Percentiles rank a stretch among this genome's conserved stretches.
Conservation (phyloP, 1,140 invertebrate genomes). For the Conus ventricosus region DNA sequence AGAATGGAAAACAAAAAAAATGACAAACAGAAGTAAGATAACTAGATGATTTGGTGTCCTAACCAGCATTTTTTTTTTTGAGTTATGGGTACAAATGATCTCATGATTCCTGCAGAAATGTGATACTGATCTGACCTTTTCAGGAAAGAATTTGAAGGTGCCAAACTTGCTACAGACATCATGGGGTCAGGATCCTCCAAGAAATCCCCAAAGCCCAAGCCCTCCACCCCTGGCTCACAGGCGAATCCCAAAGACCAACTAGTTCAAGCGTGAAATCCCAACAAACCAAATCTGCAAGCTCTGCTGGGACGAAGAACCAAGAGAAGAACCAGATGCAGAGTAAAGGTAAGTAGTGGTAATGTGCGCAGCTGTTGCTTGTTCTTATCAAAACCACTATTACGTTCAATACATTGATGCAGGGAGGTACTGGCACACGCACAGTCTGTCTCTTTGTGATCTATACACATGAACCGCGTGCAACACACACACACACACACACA, state of each 20-base stretch:
- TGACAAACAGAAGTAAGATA: too few species aligned
- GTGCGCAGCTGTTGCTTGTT: too few species aligned
- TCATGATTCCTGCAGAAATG: not conserved
- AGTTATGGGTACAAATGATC: too few species aligned
- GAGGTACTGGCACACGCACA: too few species aligned
- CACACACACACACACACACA: not conserved
- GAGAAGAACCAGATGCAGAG: not conserved
- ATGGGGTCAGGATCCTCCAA: conserved; percentile 12
- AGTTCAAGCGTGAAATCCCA: not conserved
- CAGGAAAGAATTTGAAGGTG: not conserved
- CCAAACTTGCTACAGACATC: not conserved
- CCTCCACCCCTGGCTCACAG: too few species aligned
- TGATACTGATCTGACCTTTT: not conserved
- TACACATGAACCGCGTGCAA: not conserved
- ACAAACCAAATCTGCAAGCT: not conserved
- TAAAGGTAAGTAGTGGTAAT: not conserved
- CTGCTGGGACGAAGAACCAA: not conserved
- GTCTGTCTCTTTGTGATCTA: not conserved
- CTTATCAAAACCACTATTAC: too few species aligned
- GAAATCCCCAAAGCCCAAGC: not conserved
- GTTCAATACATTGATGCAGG: too few species aligned
- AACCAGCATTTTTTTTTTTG: too few species aligned
- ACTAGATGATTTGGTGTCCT: too few species aligned
- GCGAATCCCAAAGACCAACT: not conserved
- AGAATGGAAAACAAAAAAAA: too few species aligned